These are phyloP conservation scores for Austrofundulus limnaeus DNA, from an alignment of 2,113 vertebrate genomes.

Conservation along the genomic window DNA sequence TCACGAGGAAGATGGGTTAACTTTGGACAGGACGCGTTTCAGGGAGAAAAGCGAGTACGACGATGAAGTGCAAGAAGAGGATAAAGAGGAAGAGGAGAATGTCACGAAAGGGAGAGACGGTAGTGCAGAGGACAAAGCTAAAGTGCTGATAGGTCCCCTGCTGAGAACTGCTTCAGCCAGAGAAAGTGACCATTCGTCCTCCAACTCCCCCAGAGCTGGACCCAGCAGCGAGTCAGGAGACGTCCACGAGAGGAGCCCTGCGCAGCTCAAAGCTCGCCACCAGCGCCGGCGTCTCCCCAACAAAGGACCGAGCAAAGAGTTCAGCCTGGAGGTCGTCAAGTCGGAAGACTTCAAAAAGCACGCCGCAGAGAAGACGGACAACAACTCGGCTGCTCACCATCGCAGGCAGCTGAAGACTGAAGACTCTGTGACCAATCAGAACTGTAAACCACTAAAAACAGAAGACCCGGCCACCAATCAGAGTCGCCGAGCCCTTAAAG, in stretches of 20 bases:
- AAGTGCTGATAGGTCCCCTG: conserved; percentile 46
- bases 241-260: conserved; percentile 78
- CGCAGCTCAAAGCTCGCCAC: conserved; percentile 82
- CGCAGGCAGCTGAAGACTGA: conserved; percentile 83
- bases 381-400: conserved; percentile 84
- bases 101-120: conserved; percentile 43
- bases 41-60: conserved; percentile 50
- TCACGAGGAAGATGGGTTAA: conserved; percentile 56
- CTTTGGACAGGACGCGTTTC: conserved; percentile 42
- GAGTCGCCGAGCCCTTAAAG: conserved; percentile 80
- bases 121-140: conserved; percentile 53
- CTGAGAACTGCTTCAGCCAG: conserved; percentile 76
- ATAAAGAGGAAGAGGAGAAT: conserved; percentile 40
- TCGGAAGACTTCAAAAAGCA: conserved; percentile 87
- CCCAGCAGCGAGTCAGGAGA: conserved; percentile 83
- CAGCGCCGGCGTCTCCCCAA: conserved; percentile 84
- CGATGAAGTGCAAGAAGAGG: conserved; percentile 40
- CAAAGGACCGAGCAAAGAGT: conserved; percentile 90
- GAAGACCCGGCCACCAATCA: conserved; percentile 86
- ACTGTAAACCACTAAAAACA: conserved; percentile 81
- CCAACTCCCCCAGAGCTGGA: conserved; percentile 85
- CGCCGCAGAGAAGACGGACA: conserved; percentile 86
- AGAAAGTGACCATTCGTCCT: conserved; percentile 84
- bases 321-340: conserved; percentile 87
- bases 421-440: conserved; percentile 85